Conservation (phyloP, 1,140 invertebrate species). For the Pantala flavescens region DNA sequence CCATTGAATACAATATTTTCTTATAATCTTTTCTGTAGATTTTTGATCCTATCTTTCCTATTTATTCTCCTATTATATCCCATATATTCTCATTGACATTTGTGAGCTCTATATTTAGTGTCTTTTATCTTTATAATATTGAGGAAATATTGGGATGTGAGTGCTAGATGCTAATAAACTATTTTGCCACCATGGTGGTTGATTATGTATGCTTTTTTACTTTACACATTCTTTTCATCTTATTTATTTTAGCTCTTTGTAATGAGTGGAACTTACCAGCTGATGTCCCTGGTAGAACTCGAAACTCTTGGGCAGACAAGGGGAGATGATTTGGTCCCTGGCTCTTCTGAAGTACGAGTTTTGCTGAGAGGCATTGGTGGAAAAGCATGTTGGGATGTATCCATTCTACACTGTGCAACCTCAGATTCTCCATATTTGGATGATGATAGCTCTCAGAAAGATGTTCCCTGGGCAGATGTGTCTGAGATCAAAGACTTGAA, state of each 20-base stretch:
- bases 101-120: no score
- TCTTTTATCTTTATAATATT: no score
- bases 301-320: conserved; percentile 74
- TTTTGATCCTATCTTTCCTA: no score
- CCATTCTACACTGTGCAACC: conserved; percentile 62
- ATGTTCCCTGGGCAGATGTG: background rate
- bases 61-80: no score
- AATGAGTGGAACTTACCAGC: conserved; percentile 60
- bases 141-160: no score
- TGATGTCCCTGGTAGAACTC: conserved; percentile 85
- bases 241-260: conserved; percentile 61
- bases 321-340: conserved; percentile 55
- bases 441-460: background rate
- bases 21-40: no score
- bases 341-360: conserved; percentile 60
- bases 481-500: background rate
- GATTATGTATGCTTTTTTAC: no score
- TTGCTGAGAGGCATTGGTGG: conserved; percentile 86
- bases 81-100: no score
- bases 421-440: background rate
- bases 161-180: no score
- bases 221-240: no score
- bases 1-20: no score
- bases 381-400: conserved; percentile 94
- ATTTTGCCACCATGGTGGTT: no score